A percentile compares a stretch with the other conserved stretches of the same genome.
Evolutionary conservation across 2,113 vertebrate genomes (phyloP).

Genomic region (Malaclemys terrapin): DNA sequence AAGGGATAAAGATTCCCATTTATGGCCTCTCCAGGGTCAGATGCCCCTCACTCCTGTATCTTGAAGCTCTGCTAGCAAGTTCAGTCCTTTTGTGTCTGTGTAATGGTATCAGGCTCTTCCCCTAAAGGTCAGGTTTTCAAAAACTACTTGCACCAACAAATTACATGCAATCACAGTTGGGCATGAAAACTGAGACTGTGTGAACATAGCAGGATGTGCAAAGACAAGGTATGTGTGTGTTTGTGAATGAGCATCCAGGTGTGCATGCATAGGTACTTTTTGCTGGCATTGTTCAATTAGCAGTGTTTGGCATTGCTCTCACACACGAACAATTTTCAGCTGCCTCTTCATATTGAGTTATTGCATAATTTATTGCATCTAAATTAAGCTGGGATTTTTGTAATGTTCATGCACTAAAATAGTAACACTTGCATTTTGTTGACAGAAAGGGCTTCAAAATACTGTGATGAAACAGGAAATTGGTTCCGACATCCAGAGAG

Average conservation of each 20-base stretch:
- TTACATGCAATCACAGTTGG: neutral
- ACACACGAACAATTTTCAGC: neutral
- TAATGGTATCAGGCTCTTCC: neutral
- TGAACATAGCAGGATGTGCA: neutral
- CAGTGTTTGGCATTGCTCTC: rapidly evolving
- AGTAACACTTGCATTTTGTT: slow-evolving; percentile 32
- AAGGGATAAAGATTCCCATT: neutral
- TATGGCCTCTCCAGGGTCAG: neutral
- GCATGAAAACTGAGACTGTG: neutral
- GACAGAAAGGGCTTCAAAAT: slow-evolving; percentile 93
- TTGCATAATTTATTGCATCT: neutral
- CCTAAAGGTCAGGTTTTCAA: neutral
- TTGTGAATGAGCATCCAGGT: neutral
- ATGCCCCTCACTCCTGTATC: neutral
- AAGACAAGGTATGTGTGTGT: neutral
- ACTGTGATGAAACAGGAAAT: slow-evolving; percentile 90
- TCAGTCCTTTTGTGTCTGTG: neutral
- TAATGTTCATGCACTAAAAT: neutral
- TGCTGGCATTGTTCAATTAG: neutral
- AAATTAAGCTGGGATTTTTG: neutral
- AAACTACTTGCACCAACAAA: neutral
- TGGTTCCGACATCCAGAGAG: slow-evolving; percentile 96
- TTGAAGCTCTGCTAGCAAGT: neutral
- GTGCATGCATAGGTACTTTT: neutral
- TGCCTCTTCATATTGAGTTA: neutral